Conservation (phyloP, 1,140 invertebrate species). For the Rhopalosiphum padi region DNA sequence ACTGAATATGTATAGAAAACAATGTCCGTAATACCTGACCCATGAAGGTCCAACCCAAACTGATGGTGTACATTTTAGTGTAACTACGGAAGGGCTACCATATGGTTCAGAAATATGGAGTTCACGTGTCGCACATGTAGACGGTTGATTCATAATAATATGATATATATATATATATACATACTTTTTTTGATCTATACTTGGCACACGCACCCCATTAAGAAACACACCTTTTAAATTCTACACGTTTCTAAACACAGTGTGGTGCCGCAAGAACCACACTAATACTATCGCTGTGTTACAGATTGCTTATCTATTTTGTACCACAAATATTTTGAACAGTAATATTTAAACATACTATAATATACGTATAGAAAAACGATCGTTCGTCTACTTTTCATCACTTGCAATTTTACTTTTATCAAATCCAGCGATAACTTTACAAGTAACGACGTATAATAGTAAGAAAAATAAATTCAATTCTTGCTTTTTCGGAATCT, state of each 20-base stretch:
- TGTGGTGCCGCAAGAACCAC: neutral
- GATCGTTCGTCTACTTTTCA: neutral
- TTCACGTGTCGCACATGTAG: slow-evolving; percentile 40
- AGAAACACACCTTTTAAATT: slow-evolving; percentile 50
- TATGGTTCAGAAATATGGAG: slow-evolving; percentile 43
- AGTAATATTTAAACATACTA: neutral
- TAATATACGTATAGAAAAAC: neutral
- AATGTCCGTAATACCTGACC: neutral
- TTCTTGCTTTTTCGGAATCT: neutral
- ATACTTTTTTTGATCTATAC: slow-evolving; percentile 43
- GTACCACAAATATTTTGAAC: no score
- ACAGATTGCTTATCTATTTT: neutral
- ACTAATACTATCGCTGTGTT: neutral
- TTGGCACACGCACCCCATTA: slow-evolving; percentile 56
- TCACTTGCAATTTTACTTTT: neutral
- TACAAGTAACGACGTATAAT: neutral
- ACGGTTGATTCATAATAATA: slow-evolving; percentile 30
- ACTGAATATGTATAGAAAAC: neutral
- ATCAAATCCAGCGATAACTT: neutral
- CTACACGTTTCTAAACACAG: slow-evolving; percentile 32
- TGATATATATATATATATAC: slow-evolving; percentile 12
- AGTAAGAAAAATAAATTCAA: neutral
- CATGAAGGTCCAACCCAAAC: neutral
- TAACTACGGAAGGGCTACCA: slow-evolving; percentile 24
- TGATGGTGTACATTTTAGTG: neutral